Conservation (phyloP, 2,888 invertebrate genomes). For the Leucozona laternaria region DNA sequence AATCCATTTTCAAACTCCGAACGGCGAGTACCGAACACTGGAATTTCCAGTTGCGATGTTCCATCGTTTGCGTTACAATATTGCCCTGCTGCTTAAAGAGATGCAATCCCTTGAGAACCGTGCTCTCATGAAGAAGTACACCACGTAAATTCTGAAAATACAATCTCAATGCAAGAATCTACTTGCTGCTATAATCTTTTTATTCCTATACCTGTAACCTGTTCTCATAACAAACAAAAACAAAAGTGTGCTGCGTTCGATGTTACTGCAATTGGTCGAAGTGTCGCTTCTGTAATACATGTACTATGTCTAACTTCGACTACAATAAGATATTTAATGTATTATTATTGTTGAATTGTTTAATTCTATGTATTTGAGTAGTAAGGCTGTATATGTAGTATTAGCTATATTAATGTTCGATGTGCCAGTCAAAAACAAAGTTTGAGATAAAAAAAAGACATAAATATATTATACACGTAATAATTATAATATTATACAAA, state of each 20-base stretch:
- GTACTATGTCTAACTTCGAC: conserved; percentile 54
- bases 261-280: conserved; percentile 63
- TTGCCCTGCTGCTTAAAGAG: conserved; percentile 84
- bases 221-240: conserved; percentile 26
- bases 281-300: conserved; percentile 51
- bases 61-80: conserved; percentile 84
- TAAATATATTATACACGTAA: conserved; percentile 70
- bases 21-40: conserved; percentile 84
- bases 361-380: conserved; percentile 71
- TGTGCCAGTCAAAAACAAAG: conserved; percentile 71
- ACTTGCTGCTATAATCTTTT: conserved; percentile 49
- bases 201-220: conserved; percentile 57
- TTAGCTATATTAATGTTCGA: conserved; percentile 68
- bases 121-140: conserved; percentile 83
- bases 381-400: conserved; percentile 74
- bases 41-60: conserved; percentile 85
- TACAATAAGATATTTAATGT: conserved; percentile 28
- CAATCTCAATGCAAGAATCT: conserved; percentile 29
- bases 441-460: conserved; percentile 54
- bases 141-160: conserved; percentile 53
- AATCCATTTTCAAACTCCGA: conserved; percentile 84
- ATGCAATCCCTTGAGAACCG: conserved; percentile 84
- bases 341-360: conserved; percentile 70
- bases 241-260: conserved; percentile 58
- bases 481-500: conserved; percentile 60